A percentile compares a stretch with the other conserved stretches of the same genome.
Evolutionary conservation across 1,140 invertebrate species (phyloP).

Genomic region (Teleopsis dalmanni): DNA sequence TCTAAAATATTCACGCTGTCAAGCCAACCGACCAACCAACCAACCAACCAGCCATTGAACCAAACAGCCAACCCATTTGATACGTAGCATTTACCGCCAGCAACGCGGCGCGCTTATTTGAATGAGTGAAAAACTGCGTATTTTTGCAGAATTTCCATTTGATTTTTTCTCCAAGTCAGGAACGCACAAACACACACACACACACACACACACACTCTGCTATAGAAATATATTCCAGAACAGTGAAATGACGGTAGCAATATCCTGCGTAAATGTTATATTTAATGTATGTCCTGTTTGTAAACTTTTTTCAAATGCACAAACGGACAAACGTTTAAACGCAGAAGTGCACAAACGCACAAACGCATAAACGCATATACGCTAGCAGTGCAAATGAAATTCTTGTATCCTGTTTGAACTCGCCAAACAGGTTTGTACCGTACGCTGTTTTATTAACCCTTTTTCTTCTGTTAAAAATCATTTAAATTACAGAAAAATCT

Average conservation of each 20-base stretch:
- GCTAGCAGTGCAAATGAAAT: neutral
- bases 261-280: too few species aligned
- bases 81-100: neutral
- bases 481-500: constrained; percentile 14
- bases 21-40: neutral
- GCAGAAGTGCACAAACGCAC: too few species aligned
- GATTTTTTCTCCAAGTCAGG: constrained; percentile 6
- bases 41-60: neutral
- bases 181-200: constrained; percentile 1
- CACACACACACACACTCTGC: neutral
- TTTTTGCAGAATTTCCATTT: constrained; percentile 11
- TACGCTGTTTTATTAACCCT: constrained; percentile 10
- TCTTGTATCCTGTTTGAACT: constrained; percentile 7
- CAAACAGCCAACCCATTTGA: neutral
- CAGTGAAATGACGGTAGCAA: too few species aligned
- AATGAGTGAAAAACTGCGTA: constrained; percentile 1
- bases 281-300: too few species aligned
- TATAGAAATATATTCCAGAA: too few species aligned
- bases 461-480: constrained; percentile 12
- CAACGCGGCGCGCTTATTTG: neutral
- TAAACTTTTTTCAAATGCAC: neutral
- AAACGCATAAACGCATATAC: too few species aligned
- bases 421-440: constrained; percentile 10
- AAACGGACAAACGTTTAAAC: constrained; percentile 3
- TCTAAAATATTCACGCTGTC: neutral